Evolutionary conservation across 2,888 invertebrate species (phyloP).

Genomic region (Drosophila cyrtoloma): DNA sequence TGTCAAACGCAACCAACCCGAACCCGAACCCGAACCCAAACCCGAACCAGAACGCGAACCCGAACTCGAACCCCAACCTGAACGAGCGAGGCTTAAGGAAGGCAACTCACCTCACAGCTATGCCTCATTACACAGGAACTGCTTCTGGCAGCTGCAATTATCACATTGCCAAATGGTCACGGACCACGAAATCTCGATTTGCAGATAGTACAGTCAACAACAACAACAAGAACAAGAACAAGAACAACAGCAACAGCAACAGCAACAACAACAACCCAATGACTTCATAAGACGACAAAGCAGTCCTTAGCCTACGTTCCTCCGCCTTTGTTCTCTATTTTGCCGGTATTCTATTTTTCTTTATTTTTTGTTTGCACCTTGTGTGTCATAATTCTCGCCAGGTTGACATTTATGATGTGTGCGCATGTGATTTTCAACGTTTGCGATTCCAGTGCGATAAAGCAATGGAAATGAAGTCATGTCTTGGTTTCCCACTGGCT

Average conservation of each 20-base stretch:
- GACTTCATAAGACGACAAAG: slow-evolving; percentile 63
- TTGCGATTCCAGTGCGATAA: slow-evolving; percentile 65
- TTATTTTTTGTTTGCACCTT: slow-evolving; percentile 24
- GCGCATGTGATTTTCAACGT: slow-evolving; percentile 72
- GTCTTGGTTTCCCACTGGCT: slow-evolving; percentile 43
- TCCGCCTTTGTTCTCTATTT: neutral
- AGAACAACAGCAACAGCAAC: slow-evolving; percentile 9
- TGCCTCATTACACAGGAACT: slow-evolving; percentile 64
- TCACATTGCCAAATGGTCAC: slow-evolving; percentile 83
- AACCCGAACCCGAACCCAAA: slow-evolving; percentile 37
- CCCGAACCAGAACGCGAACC: slow-evolving; percentile 22
- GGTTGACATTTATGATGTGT: slow-evolving; percentile 83
- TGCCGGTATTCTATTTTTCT: neutral
- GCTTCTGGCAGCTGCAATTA: slow-evolving; percentile 73
- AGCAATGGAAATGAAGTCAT: slow-evolving; percentile 70
- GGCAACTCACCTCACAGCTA: slow-evolving; percentile 42
- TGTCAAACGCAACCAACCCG: slow-evolving; percentile 60
- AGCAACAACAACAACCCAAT: slow-evolving; percentile 23
- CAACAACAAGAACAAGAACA: slow-evolving; percentile 4
- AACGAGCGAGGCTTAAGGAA: slow-evolving; percentile 19
- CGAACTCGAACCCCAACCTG: slow-evolving; percentile 9
- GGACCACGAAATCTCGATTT: slow-evolving; percentile 82
- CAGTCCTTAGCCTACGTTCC: slow-evolving; percentile 12
- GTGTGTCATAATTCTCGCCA: slow-evolving; percentile 78
- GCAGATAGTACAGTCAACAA: slow-evolving; percentile 56